Evolutionary conservation across 2,113 vertebrate species (phyloP).

Genomic region (Hepsetus odoe): DNA sequence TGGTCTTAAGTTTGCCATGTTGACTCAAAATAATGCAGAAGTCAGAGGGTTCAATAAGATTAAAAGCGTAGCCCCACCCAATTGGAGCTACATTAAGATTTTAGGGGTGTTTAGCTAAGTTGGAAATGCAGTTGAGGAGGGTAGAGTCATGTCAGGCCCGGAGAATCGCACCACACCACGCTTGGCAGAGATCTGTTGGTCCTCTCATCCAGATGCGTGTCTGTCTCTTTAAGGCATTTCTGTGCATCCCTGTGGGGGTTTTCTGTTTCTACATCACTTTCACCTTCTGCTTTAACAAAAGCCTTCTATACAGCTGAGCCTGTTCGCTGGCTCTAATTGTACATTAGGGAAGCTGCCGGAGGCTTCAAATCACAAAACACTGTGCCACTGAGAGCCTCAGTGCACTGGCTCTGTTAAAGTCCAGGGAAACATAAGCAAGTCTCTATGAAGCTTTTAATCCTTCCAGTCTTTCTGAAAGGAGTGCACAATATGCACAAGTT

Average conservation of each 20-base stretch:
- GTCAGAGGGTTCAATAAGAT: neutral
- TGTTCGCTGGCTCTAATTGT: constrained; percentile 10
- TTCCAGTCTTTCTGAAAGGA: too few species aligned
- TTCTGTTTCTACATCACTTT: constrained; percentile 20
- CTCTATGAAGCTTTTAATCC: too few species aligned
- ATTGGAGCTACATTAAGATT: neutral
- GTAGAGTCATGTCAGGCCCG: neutral
- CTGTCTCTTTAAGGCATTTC: neutral
- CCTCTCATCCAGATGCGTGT: neutral
- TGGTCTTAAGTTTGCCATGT: too few species aligned
- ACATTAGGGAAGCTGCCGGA: constrained; percentile 11
- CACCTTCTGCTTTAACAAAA: constrained; percentile 26
- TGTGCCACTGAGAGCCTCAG: neutral
- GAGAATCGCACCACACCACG: neutral
- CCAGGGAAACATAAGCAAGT: neutral
- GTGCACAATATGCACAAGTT: too few species aligned
- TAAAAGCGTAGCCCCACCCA: neutral
- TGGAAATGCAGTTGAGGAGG: neutral
- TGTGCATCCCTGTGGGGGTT: constrained; percentile 1
- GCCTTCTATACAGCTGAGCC: neutral
- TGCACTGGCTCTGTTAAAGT: neutral
- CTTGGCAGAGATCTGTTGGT: neutral
- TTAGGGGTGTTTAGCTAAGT: neutral
- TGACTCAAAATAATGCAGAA: neutral
- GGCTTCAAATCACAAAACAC: neutral